Conservation (phyloP, 2,797 vertebrate genomes). For the Pipistrellus nathusii region DNA sequence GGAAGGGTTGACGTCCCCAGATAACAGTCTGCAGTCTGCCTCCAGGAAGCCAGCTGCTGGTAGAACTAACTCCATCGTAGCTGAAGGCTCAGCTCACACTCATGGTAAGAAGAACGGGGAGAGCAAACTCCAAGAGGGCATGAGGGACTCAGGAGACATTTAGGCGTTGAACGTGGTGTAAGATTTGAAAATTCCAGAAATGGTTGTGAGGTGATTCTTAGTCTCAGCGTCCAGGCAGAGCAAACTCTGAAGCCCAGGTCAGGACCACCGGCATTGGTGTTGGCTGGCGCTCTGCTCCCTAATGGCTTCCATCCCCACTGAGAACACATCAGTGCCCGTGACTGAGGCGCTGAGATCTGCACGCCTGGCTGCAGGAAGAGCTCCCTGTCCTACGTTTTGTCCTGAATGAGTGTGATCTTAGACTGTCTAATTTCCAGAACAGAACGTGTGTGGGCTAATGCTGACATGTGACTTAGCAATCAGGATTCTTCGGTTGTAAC, state of each 20-base stretch:
- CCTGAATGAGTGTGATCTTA: background rate
- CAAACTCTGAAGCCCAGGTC: background rate
- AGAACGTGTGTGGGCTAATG: background rate
- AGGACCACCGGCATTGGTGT: background rate
- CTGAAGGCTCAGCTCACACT: background rate
- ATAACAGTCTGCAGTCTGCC: background rate
- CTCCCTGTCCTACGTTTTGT: background rate
- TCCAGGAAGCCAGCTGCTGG: background rate
- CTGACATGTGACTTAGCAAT: background rate
- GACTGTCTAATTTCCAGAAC: background rate
- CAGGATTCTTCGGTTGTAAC: background rate
- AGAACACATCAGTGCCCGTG: background rate
- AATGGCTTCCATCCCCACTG: background rate
- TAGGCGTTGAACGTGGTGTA: background rate
- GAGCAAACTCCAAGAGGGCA: background rate
- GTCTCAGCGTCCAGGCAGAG: background rate
- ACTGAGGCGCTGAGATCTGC: background rate
- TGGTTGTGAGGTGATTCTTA: background rate
- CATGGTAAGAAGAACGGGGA: background rate
- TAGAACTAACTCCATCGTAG: background rate
- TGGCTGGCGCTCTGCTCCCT: background rate
- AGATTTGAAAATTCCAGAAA: background rate
- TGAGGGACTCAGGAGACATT: background rate
- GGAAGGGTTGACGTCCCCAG: background rate
- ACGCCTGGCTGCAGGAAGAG: background rate